phyloP scores from a whole-genome alignment of 1,140 invertebrate species.

The Solen grandis region DNA sequence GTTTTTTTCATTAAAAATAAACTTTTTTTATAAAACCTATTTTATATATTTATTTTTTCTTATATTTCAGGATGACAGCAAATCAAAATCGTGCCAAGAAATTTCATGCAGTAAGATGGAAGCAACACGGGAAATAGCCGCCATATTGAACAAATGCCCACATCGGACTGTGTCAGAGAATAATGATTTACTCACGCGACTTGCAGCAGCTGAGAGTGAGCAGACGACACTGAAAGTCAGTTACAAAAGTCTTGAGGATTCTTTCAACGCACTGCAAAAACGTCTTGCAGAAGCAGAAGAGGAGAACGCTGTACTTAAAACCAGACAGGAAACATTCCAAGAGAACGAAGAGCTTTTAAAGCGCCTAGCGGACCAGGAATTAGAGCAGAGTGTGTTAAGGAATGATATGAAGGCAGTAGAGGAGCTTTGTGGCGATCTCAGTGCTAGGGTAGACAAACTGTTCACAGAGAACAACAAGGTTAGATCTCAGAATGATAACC shows the following conservation, averaged over 20 bases:
- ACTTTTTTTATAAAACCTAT: too few species aligned
- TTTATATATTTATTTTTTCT: too few species aligned
- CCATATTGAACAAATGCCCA: not conserved
- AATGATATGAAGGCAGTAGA: not conserved
- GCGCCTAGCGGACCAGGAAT: conserved; percentile 1
- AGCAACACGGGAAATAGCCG: not conserved
- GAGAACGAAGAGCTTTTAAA: conserved; percentile 5
- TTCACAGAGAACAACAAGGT: not conserved
- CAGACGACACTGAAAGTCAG: conserved; percentile 3
- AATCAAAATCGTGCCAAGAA: not conserved
- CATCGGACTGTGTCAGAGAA: not conserved
- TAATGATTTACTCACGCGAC: not conserved
- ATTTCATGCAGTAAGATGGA: not conserved
- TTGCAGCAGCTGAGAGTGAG: conserved; percentile 24
- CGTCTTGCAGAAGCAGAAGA: conserved; percentile 2
- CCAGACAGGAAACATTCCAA: not conserved
- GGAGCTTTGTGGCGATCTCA: not conserved
- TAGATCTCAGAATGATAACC: not conserved
- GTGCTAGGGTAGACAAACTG: conserved; percentile 21
- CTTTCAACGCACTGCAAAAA: conserved; percentile 4
- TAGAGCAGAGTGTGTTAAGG: not conserved
- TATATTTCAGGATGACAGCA: too few species aligned
- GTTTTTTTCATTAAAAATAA: too few species aligned
- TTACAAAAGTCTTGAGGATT: conserved; percentile 15
- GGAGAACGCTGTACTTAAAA: not conserved